Conservation (phyloP, 1,140 invertebrate genomes). For the Cataglyphis hispanica region DNA sequence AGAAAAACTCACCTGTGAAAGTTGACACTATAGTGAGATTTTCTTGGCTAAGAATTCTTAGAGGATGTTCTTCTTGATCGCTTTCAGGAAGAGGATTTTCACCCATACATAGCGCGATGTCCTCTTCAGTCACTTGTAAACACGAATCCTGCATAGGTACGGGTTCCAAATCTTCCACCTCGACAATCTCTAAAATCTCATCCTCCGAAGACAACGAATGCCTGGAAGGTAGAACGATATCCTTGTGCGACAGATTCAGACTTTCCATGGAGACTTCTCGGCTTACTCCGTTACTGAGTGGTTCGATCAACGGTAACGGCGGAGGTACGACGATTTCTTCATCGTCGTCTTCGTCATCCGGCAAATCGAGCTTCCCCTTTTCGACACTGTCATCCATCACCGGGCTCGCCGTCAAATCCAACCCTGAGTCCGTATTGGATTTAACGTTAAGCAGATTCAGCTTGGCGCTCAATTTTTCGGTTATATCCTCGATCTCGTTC, state of each 20-base stretch:
- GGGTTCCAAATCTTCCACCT: slow-evolving; percentile 93
- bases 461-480: slow-evolving; percentile 83
- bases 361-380: slow-evolving; percentile 76
- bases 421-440: slow-evolving; percentile 75
- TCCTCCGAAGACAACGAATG: slow-evolving; percentile 87
- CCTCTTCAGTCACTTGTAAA: slow-evolving; percentile 96
- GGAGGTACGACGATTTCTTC: slow-evolving; percentile 92
- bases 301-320: slow-evolving; percentile 91
- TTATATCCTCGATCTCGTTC: slow-evolving; percentile 83
- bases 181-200: slow-evolving; percentile 93
- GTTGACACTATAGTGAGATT: slow-evolving; percentile 96
- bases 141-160: slow-evolving; percentile 94
- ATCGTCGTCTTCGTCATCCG: slow-evolving; percentile 89
- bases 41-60: slow-evolving; percentile 95
- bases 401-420: slow-evolving; percentile 73
- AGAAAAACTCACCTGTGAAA: slow-evolving; percentile 88
- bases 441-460: slow-evolving; percentile 82
- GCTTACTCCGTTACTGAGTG: slow-evolving; percentile 88
- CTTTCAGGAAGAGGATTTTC: slow-evolving; percentile 91
- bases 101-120: slow-evolving; percentile 95
- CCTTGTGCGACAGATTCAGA: slow-evolving; percentile 88
- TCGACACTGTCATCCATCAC: slow-evolving; percentile 81
- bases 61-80: slow-evolving; percentile 92
- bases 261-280: slow-evolving; percentile 93
- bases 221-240: slow-evolving; percentile 81